Conservation (phyloP, 1,140 invertebrate genomes). For the Drosophila persimilis region DNA sequence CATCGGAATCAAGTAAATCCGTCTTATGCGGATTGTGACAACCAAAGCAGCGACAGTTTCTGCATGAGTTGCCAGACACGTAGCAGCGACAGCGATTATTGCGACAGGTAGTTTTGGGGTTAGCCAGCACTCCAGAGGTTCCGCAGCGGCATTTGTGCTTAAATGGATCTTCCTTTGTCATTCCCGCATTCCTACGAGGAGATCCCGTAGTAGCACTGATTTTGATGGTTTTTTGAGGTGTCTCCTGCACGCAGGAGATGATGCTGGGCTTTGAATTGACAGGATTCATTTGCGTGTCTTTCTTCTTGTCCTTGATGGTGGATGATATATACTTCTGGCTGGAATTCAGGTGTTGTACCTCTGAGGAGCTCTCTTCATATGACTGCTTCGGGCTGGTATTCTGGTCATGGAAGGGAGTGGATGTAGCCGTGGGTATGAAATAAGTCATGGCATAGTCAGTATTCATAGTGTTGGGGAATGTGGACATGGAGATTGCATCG, state of each 20-base stretch:
- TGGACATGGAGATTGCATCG: constrained; percentile 23
- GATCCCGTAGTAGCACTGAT: no score
- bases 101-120: constrained; percentile 52
- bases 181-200: constrained; percentile 4
- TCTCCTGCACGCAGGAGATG: constrained; percentile 21
- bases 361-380: no score
- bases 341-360: no score
- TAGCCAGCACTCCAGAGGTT: constrained; percentile 20
- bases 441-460: constrained; percentile 41
- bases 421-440: constrained; percentile 32
- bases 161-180: constrained; percentile 9
- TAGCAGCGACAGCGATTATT: constrained; percentile 57
- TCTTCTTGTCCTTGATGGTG: neutral
- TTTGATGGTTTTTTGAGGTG: constrained; percentile 2
- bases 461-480: constrained; percentile 6
- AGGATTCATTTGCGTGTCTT: neutral
- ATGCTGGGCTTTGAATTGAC: constrained; percentile 10
- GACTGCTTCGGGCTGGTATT: no score
- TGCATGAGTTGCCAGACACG: constrained; percentile 27
- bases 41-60: constrained; percentile 42
- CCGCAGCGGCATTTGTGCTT: constrained; percentile 58
- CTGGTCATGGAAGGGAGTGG: constrained; percentile 1
- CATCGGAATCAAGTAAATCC: constrained; percentile 21
- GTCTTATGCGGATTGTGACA: constrained; percentile 64
- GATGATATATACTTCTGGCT: no score